These are phyloP conservation scores for Holcopasites calliopsidis DNA, from an alignment of 1,140 invertebrate genomes.

Conservation along the genomic window DNA sequence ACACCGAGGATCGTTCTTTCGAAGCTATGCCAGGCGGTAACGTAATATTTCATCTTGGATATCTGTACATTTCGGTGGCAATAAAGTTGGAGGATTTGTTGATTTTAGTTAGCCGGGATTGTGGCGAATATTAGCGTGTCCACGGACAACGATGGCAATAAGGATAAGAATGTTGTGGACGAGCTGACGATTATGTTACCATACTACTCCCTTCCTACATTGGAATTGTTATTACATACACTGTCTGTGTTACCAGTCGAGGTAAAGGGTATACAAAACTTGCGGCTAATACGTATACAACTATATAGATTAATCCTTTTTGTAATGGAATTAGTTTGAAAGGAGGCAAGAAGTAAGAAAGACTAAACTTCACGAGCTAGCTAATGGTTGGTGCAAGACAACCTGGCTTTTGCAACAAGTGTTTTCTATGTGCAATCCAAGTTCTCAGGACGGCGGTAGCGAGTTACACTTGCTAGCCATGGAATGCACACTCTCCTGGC, in stretches of 20 bases:
- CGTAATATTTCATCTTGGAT: not conserved
- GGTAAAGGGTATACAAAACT: slow-evolving; percentile 78
- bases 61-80: not conserved
- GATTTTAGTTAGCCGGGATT: slow-evolving; percentile 73
- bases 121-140: slow-evolving; percentile 59
- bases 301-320: not conserved
- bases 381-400: slow-evolving; percentile 70
- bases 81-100: not conserved
- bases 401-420: slow-evolving; percentile 71
- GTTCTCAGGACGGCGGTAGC: slow-evolving; percentile 49
- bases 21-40: slow-evolving; percentile 91
- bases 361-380: slow-evolving; percentile 55
- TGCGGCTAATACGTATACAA: too few species aligned
- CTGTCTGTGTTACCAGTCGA: slow-evolving; percentile 91
- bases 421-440: slow-evolving; percentile 65
- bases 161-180: slow-evolving; percentile 68
- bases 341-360: slow-evolving; percentile 54
- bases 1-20: slow-evolving; percentile 92
- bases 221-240: slow-evolving; percentile 75
- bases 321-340: slow-evolving; percentile 61
- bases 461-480: slow-evolving; percentile 66
- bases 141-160: slow-evolving; percentile 45
- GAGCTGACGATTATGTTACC: slow-evolving; percentile 71
- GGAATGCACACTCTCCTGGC: slow-evolving; percentile 73
- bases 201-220: slow-evolving; percentile 62